Conservation (phyloP, 2,888 invertebrate species). For the Hermaeophaga mercurialis region DNA sequence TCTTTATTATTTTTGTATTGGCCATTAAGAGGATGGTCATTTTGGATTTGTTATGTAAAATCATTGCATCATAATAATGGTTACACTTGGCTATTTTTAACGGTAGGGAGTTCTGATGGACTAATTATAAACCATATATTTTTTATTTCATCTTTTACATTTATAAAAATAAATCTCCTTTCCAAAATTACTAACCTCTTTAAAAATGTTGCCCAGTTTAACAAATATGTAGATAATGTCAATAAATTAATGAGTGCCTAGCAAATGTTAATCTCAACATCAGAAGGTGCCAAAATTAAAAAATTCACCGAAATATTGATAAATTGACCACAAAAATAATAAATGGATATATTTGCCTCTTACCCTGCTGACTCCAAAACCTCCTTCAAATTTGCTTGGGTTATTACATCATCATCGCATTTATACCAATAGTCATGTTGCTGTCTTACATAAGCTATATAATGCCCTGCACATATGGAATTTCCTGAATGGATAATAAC, state of each 20-base stretch:
- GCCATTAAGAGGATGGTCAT: too few species aligned
- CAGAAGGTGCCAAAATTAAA: not conserved
- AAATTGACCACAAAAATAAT: not conserved
- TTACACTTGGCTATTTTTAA: too few species aligned
- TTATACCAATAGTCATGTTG: slow-evolving; percentile 93
- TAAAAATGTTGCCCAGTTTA: too few species aligned
- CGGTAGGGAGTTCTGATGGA: too few species aligned
- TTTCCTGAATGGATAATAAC: slow-evolving; percentile 93
- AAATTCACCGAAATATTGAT: not conserved
- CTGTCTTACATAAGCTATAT: slow-evolving; percentile 94
- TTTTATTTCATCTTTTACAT: too few species aligned
- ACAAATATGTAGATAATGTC: not conserved
- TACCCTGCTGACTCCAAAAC: slow-evolving; percentile 96
- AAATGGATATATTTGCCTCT: slow-evolving; percentile 44
- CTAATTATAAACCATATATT: too few species aligned
- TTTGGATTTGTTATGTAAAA: too few species aligned
- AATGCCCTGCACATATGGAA: slow-evolving; percentile 91
- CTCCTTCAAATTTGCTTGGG: slow-evolving; percentile 83
- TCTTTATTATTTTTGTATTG: too few species aligned
- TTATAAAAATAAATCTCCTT: too few species aligned
- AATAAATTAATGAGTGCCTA: not conserved
- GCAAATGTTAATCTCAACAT: not conserved
- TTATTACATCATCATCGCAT: slow-evolving; percentile 95
- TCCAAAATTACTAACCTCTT: too few species aligned
- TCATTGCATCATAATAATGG: too few species aligned